Evolutionary conservation across 2,888 invertebrate species (phyloP), one percentile per base, ranked within the genome.

Genomic region (Sarcophaga carnaria): DNA sequence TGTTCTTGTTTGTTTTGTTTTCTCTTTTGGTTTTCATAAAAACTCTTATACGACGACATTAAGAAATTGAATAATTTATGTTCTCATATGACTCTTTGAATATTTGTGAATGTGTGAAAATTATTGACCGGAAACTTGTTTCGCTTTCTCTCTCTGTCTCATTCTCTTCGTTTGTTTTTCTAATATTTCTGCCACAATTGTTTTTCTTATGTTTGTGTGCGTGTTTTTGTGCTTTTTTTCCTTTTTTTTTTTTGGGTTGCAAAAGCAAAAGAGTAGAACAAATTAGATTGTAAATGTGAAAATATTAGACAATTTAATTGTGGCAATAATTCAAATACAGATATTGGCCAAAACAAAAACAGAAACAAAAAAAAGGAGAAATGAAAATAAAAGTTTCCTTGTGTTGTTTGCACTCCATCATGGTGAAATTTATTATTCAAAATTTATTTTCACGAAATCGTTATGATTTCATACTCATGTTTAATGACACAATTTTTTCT

Each of bases 71-170:
- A 86, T 83, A 77, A 80, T 86, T 86, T 76, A 81, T 80, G 47
- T 75, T 47, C 20, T 72, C 72, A 27, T 80, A 75, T 67, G 82
- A 71, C 82, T 82, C 83, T 80, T 77, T 77, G 80, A 79, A 77
- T 80, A 83, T 37, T 37, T 83, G 86, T 67, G 86, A 83, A 83
- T 86, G 83, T 83, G 86, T 60, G 83, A 86, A 83, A 80, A 86
- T 86, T 86, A 86, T 80, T 83, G 80, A 80, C 80, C 83, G 80
- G 80, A 86, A 80, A 80, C 64, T 77, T 76, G 64, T 67, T 79
- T 80, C 59, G 14, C 20, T 76, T 47, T 79, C 75, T 80, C 72
- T 49, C 12, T 45, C 45, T 45, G 25, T 3, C n/a, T 17, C 4
- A 3, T 17, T 17, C 17, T 62, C 37, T 66, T 37, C 49, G 22